These are phyloP conservation scores for Darevskia nairensis DNA, from an alignment of 2,797 vertebrate genomes.

Conservation along the genomic window DNA sequence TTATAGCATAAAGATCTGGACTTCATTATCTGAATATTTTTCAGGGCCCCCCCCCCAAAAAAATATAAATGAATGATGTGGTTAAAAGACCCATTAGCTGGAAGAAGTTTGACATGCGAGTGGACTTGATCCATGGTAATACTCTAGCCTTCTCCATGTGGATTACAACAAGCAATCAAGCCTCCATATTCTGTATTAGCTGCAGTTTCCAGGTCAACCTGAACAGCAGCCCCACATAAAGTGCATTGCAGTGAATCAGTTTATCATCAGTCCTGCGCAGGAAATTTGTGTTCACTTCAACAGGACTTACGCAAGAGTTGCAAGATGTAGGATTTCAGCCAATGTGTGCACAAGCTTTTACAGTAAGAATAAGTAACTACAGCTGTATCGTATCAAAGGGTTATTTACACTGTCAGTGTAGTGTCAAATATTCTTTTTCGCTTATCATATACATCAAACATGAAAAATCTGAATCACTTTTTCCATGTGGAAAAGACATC, in stretches of 20 bases:
- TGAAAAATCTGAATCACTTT: background rate
- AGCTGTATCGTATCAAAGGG: background rate
- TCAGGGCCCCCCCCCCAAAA: background rate
- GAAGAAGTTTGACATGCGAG: no score
- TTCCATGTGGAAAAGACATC: background rate
- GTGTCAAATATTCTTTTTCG: background rate
- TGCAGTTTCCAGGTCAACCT: no score
- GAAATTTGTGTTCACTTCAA: conserved; percentile 14
- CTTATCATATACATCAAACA: background rate
- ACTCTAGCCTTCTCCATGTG: no score
- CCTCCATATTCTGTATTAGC: no score
- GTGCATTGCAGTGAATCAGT: no score
- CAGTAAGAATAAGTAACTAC: background rate
- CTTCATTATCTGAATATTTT: background rate
- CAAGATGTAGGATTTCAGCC: background rate
- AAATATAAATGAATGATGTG: background rate
- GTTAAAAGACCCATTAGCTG: background rate
- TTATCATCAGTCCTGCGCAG: background rate
- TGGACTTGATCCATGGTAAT: no score
- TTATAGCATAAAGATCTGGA: background rate
- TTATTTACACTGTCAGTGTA: conserved; percentile 6
- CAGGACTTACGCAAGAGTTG: background rate
- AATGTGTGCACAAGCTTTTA: conserved; percentile 1
- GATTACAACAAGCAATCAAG: no score
- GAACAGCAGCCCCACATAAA: no score